Base-by-base conservation (phyloP, 2,797 vertebrate species). In the Tauraco hartlaubi region DNA sequence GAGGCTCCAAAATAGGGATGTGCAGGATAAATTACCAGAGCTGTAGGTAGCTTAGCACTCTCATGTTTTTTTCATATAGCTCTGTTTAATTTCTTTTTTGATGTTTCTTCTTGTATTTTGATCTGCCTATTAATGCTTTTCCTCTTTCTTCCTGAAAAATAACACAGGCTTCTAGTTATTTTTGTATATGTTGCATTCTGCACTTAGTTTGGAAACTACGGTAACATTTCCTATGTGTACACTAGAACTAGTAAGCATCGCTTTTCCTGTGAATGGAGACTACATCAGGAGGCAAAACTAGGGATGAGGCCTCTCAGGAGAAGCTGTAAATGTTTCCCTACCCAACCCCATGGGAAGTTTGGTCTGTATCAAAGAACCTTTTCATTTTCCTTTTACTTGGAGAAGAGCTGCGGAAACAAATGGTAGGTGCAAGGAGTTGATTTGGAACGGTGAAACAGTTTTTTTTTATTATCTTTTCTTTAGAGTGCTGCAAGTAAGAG, bases 291-390 rank as follows among this genome's bases (percentile, higher is more conserved):
- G 18, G 37, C 56, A 54, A 56, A 92, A 62, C 5, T 22, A 35
- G 41, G 18, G 15, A 17, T 55, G 33, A 5, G 7, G 15, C 46
- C 21, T 72, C 17, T 59, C 0, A 0, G 31, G 41, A 77, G 46
- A 68, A 87, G n/a, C 29, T 54, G 5, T 77, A 28, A 22, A 43
- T 13, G 5, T 54, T 63, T 75, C 49, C 4, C 6, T 83, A 2
- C 12, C 49, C 64, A 46, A 68, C 37, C 7, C 33, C 9, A 4
- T 31, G 29, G 35, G 54, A 75, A 75, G 10, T 71, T 73, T 37
- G 63, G 15, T 67, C 15, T 66, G 2, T 56, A 9, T 78, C 55
- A 62, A 37, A 51, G 37, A 79, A 58, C 3, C 1, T 11, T 69
- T 51, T 31, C 0, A 1, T 66, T 74, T 76, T 51, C 15, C 31